phyloP scores from a whole-genome alignment of 1,140 invertebrate species.

The Papilio aristodemus region DNA sequence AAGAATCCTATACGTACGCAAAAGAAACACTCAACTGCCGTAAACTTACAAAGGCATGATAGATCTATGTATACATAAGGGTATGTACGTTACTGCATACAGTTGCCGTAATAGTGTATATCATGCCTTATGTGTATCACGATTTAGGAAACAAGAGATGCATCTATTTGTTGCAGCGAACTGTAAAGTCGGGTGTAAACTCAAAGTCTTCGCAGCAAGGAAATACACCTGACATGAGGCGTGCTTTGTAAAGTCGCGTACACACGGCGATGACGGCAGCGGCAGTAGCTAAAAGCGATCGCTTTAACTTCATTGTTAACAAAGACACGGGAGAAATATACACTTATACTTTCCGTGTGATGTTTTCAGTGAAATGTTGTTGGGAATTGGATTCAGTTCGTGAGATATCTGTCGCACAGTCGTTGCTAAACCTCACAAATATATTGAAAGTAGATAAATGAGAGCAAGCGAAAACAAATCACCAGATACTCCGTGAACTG shows the following conservation, averaged over 20 bases:
- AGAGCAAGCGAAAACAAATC: too few relatives aligned
- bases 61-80: not conserved
- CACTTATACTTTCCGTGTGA: too few relatives aligned
- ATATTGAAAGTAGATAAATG: too few relatives aligned
- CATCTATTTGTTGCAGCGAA: conserved; percentile 4
- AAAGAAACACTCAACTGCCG: not conserved
- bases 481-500: too few relatives aligned
- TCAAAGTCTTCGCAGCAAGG: conserved; percentile 13
- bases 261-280: not conserved
- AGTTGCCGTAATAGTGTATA: conserved; percentile 2
- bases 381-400: too few relatives aligned
- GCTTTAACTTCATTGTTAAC: not conserved
- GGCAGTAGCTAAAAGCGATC: not conserved
- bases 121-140: not conserved
- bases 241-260: not conserved
- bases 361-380: too few relatives aligned
- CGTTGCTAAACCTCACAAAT: too few relatives aligned
- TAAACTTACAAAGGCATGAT: conserved; percentile 3
- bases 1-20: not conserved
- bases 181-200: not conserved
- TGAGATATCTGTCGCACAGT: too few relatives aligned
- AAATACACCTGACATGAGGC: too few relatives aligned
- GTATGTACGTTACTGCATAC: not conserved
- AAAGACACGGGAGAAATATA: too few relatives aligned
- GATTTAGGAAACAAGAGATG: not conserved